A percentile compares a stretch with the other conserved stretches of the same genome.
Conservation (phyloP, 2,888 invertebrate species). For the Galerucella pusilla region DNA sequence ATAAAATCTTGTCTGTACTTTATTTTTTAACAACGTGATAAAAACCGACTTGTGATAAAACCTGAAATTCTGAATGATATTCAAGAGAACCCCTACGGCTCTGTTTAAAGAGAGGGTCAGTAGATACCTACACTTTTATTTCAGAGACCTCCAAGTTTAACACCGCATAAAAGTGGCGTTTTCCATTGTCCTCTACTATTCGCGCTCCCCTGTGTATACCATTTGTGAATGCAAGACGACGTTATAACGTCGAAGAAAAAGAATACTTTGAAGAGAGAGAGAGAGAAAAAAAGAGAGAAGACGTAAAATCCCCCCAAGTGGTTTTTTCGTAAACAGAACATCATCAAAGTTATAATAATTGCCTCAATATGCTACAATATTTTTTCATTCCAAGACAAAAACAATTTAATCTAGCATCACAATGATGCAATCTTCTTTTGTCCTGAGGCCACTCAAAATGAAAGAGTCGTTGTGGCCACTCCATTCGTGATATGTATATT, state of each 20-base stretch:
- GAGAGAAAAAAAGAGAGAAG: constrained; percentile 7
- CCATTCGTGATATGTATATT: constrained; percentile 25
- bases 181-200: constrained; percentile 5
- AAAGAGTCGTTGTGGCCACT: constrained; percentile 33
- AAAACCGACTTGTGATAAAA: constrained; percentile 1
- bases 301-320: constrained; percentile 12
- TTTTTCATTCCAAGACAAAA: constrained; percentile 53
- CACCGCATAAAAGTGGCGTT: constrained; percentile 15
- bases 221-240: constrained; percentile 9
- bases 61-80: background rate
- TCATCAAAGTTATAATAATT: constrained; percentile 46
- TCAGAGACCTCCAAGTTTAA: constrained; percentile 8
- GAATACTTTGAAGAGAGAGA: constrained; percentile 15
- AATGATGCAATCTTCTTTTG: constrained; percentile 60
- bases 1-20: background rate
- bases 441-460: constrained; percentile 50
- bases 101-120: background rate
- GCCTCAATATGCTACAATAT: constrained; percentile 48
- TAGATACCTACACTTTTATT: constrained; percentile 9
- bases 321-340: constrained; percentile 38
- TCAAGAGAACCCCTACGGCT: background rate
- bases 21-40: background rate
- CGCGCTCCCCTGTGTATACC: constrained; percentile 4
- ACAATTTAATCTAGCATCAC: constrained; percentile 61
- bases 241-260: constrained; percentile 16